These are phyloP conservation scores for Pangasianodon gigas DNA, from an alignment of 2,113 vertebrate genomes.

Conservation along the genomic window DNA sequence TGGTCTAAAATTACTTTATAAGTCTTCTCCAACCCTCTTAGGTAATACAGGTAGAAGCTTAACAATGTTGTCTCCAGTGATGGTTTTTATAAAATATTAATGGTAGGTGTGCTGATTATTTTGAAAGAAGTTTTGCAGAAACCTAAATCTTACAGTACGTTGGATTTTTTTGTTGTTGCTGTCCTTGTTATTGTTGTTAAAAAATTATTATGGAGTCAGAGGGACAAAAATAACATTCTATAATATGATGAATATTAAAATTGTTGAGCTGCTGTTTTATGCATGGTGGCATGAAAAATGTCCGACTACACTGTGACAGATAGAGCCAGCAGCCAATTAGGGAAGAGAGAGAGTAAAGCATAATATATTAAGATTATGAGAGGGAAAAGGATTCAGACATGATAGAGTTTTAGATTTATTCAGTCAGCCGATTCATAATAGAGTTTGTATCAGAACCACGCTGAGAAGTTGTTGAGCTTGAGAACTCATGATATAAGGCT, in stretches of 20 bases:
- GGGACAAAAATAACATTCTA: background rate
- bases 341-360: background rate
- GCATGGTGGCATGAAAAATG: background rate
- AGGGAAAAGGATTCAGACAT: background rate
- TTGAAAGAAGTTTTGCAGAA: background rate
- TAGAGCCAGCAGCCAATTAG: background rate
- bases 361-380: background rate
- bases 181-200: background rate
- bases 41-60: background rate
- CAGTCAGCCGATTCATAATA: background rate
- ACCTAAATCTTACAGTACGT: background rate
- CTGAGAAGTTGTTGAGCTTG: background rate
- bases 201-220: background rate
- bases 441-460: background rate
- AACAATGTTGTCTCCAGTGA: too few species aligned
- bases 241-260: background rate
- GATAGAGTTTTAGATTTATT: background rate
- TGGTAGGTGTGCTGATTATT: background rate
- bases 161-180: background rate
- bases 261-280: background rate
- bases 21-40: background rate
- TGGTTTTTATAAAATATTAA: background rate
- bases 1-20: background rate
- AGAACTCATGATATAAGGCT: background rate
- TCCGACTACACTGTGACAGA: background rate